Base-by-base conservation (phyloP, 2,113 vertebrate genomes). In the Mellivora capensis region DNA sequence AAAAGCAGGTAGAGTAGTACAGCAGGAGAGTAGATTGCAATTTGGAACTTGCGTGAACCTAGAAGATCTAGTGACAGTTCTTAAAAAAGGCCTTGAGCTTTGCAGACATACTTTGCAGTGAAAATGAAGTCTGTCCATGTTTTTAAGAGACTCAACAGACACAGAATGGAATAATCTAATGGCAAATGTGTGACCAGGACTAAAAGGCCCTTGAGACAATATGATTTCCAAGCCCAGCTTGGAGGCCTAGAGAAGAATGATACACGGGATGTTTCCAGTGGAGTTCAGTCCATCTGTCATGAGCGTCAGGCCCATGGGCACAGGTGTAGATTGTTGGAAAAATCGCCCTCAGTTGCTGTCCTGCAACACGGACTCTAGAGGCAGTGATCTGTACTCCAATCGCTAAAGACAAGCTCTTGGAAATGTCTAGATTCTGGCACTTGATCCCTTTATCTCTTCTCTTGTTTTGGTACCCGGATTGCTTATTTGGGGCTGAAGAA, bases 1-100 rank as follows among this genome's bases (percentile, higher is more conserved):
- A 85, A 97, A 94, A 94, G 39, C 91, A 96, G 77, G 79, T 96
- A 98, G 74, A 72, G 79, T 96, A 98, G 74, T n/a, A 97, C 64
- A 6, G 74, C 95, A 62, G 61, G 80, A 93, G 76, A 91, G 91
- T 84, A 34, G 76, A 96, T 59, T 47, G 76, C 27, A 94, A 88
- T 69, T 91, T 14, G 10, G 72, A 95, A 80, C 0, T 77, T 93
- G 76, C 85, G 64, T 82, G n/a, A 84, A 84, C 14, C 90, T n/a
- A 52, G 64, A 91, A 76, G 76, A 64, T 95, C 82, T 95, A 47
- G 10, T 10, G 91, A 92, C n/a, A 62, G 57, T 42, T 76, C 87
- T 90, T 25, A 3, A 52, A 96, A 91, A 94, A 97, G 57, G 72
- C 98, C 97, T 91, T 84, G 87, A 67, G 10, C 62, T n/a, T 97